Evolutionary conservation across 2,113 vertebrate species (phyloP).

Genomic region (Pungitius pungitius): DNA sequence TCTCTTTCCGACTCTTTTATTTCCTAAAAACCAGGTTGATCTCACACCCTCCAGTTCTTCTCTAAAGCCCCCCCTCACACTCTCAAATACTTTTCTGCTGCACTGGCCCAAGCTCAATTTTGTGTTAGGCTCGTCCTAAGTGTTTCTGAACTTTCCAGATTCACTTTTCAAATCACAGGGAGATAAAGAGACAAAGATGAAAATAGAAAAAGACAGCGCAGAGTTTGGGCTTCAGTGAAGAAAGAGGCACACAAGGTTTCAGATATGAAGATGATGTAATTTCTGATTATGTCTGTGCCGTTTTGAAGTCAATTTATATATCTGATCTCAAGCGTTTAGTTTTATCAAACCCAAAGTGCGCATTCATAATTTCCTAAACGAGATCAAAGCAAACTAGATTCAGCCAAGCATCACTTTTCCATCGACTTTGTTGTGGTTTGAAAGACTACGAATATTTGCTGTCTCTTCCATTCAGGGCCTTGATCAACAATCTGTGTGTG

Average conservation of each 20-base stretch:
- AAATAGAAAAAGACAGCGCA: constrained; percentile 19
- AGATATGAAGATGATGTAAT: constrained; percentile 29
- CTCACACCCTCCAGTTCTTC: constrained; percentile 29
- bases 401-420: constrained; percentile 42
- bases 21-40: constrained; percentile 38
- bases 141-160: constrained; percentile 29
- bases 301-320: constrained; percentile 14
- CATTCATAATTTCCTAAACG: constrained; percentile 48
- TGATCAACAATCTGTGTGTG: constrained; percentile 63
- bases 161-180: background rate
- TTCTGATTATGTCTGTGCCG: constrained; percentile 2
- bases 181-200: constrained; percentile 25
- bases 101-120: background rate
- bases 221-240: constrained; percentile 22
- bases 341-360: constrained; percentile 26
- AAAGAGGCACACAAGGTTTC: constrained; percentile 8
- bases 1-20: constrained; percentile 11
- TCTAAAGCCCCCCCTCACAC: background rate
- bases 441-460: constrained; percentile 68
- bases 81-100: constrained; percentile 19
- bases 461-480: constrained; percentile 63
- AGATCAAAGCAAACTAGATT: constrained; percentile 47
- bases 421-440: constrained; percentile 46
- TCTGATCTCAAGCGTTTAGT: constrained; percentile 36
- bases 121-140: constrained; percentile 26